Percentiles rank a stretch among this genome's conserved stretches.
Evolutionary conservation across 2,113 vertebrate genomes (phyloP).

Genomic region (Ploceus nigricollis): DNA sequence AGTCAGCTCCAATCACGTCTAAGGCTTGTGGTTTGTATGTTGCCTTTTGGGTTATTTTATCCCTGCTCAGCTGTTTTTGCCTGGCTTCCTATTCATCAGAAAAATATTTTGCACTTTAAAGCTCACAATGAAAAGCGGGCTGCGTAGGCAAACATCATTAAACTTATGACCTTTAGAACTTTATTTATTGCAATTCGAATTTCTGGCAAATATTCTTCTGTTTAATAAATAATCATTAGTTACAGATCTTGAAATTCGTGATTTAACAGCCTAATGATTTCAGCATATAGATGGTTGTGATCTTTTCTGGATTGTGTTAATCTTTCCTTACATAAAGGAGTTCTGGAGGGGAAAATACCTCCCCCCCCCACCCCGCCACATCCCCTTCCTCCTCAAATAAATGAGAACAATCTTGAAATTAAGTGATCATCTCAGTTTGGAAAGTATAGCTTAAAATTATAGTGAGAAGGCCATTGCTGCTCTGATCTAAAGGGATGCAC

Average conservation of each 20-base stretch:
- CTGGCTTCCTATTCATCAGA: background rate
- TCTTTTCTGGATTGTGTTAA: background rate
- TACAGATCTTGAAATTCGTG: background rate
- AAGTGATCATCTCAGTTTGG: background rate
- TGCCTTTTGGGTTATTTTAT: background rate
- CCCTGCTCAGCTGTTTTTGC: background rate
- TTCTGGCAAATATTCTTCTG: background rate
- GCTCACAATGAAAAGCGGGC: background rate
- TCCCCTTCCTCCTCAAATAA: background rate
- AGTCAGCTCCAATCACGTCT: background rate
- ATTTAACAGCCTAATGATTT: background rate
- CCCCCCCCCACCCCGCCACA: background rate
- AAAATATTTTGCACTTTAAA: background rate
- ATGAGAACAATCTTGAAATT: background rate
- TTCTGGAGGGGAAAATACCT: background rate
- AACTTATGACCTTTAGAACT: background rate
- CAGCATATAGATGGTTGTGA: background rate
- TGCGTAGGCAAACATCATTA: background rate
- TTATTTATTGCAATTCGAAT: background rate
- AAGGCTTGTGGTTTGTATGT: background rate
- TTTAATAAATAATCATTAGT: background rate
- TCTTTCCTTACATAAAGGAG: background rate
- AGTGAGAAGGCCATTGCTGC: background rate
- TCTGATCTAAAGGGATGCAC: background rate
- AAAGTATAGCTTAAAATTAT: background rate